Evolutionary conservation across 2,888 invertebrate genomes (phyloP), one percentile per base, ranked within the genome.

Genomic region (Ennomos fuscantarius): DNA sequence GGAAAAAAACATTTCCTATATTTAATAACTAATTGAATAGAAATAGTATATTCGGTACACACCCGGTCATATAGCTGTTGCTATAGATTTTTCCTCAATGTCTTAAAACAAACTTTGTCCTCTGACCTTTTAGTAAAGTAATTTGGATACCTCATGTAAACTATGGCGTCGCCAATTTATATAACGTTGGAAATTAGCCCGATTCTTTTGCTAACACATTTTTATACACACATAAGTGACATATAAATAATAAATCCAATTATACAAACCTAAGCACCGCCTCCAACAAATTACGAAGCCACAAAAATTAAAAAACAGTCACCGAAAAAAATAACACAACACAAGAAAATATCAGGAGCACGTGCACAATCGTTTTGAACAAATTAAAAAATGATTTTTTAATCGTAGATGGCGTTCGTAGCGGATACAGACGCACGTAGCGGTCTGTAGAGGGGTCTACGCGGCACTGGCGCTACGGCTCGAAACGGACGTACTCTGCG

Each of bases 391-490:
- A 8, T 12, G 33, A 11, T 34, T 49, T 15, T 57, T 44, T 40
- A 57, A 32, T 48, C 47, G 63, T 37, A 72, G 75, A 70, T 72
- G 73, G 69, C 64, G 63, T 46, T 65, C 78, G 82, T 79, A 79
- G 81, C 70, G 58, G 62, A 46, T 55, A 40, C 62, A 62, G 54
- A 61, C 49, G 58, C 63, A 68, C 79, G 81, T 83, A 80, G 81
- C 69, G 70, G 49, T 72, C 73, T 66, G 73, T 76, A 68, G 79
- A 69, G 63, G 54, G 57, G 72, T 72, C 84, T 81, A 82, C 83
- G 76, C 78, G 77, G 71, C 64, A 84, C 84, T 84, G 83, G 65
- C 73, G 76, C 73, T 77, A 79, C 79, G 78, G 58, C 55, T 63
- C 56, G 34, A 47, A 58, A 37, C 37, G 37, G 42, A 15, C 54